Percentiles rank a stretch among this genome's conserved stretches.
Conservation (phyloP, 2,113 vertebrate genomes). For the Asarcornis scutulata region DNA sequence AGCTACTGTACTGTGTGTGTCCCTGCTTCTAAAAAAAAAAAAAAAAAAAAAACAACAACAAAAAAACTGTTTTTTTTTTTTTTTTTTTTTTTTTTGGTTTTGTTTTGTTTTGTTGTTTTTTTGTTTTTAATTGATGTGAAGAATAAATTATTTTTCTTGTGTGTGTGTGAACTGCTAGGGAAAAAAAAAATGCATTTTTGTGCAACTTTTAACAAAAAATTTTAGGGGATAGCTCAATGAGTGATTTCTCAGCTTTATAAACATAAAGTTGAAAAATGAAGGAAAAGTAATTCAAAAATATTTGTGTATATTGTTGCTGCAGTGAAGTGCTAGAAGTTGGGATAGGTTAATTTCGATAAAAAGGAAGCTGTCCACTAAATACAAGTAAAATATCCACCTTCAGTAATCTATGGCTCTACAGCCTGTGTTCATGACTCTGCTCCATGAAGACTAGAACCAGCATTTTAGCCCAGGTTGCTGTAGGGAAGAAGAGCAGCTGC, state of each 20-base stretch:
- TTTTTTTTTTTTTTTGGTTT: background rate
- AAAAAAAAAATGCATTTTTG: background rate
- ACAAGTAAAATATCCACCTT: background rate
- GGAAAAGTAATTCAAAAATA: background rate
- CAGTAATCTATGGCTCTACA: accelerated
- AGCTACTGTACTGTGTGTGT: background rate
- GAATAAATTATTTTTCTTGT: background rate
- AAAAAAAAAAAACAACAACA: background rate
- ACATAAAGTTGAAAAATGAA: background rate
- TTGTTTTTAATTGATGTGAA: background rate
- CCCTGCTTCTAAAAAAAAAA: background rate
- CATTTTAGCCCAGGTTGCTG: background rate
- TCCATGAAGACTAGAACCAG: background rate
- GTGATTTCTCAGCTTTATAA: background rate
- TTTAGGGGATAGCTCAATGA: background rate
- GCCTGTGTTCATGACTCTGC: background rate
- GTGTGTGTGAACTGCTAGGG: background rate
- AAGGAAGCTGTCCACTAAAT: background rate
- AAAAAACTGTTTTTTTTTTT: background rate
- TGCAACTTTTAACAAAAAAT: background rate
- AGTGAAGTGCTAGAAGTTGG: background rate
- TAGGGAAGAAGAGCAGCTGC: background rate
- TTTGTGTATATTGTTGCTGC: background rate
- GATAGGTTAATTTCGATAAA: background rate
- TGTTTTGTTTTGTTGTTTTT: too few relatives aligned